Evolutionary conservation across 2,113 vertebrate species (phyloP).

Genomic region (Hippocampus comes): DNA sequence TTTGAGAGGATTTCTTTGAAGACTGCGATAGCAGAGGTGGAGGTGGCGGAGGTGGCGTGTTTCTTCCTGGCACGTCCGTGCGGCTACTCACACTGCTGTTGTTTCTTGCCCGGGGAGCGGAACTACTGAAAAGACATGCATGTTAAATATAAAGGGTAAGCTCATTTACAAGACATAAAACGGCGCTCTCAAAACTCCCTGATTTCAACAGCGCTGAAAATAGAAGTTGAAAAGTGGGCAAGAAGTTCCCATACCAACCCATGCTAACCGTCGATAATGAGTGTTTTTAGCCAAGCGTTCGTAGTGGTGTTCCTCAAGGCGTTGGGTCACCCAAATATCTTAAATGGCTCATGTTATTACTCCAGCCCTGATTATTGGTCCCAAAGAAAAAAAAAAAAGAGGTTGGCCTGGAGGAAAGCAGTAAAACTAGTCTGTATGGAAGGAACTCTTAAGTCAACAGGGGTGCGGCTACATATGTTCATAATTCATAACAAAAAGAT

Average conservation of each 20-base stretch:
- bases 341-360: slow-evolving; percentile 49
- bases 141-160: background rate
- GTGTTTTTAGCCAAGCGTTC: slow-evolving; percentile 9
- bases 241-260: background rate
- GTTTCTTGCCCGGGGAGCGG: slow-evolving; percentile 19
- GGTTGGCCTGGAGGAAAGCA: slow-evolving; percentile 13
- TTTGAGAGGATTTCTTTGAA: slow-evolving; percentile 8
- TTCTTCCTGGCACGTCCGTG: slow-evolving; percentile 26
- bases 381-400: background rate
- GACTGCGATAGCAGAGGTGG: slow-evolving; percentile 10
- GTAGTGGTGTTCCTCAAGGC: slow-evolving; percentile 42
- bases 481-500: too few species aligned
- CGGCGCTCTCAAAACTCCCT: background rate
- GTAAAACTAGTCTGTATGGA: background rate
- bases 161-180: background rate
- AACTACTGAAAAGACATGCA: slow-evolving; percentile 12
- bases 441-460: background rate
- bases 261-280: slow-evolving; percentile 1
- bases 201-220: background rate
- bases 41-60: slow-evolving; percentile 38
- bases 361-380: slow-evolving; percentile 41
- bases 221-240: background rate
- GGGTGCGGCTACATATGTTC: too few species aligned
- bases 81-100: slow-evolving; percentile 52
- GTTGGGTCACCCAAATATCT: slow-evolving; percentile 60